phyloP scores from a whole-genome alignment of 2,888 invertebrate species.

The Agrotis puta region DNA sequence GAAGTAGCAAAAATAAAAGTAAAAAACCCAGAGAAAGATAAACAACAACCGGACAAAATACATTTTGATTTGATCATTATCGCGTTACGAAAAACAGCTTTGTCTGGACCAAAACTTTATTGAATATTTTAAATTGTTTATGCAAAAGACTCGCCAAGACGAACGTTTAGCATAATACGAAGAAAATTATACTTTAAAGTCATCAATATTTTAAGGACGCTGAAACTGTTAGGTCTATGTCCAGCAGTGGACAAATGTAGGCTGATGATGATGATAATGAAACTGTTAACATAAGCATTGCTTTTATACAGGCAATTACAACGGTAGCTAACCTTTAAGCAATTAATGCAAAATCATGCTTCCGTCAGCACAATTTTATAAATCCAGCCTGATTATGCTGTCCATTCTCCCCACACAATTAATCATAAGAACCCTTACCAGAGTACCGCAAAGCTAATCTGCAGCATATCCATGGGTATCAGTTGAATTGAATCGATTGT shows the following conservation, averaged over 20 bases:
- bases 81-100: conserved; percentile 28
- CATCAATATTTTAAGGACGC: background rate
- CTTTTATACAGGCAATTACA: conserved; percentile 13
- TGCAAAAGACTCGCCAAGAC: conserved; percentile 16
- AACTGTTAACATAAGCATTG: background rate
- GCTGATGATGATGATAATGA: background rate
- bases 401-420: conserved; percentile 28
- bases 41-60: background rate
- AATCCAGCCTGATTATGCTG: conserved; percentile 4
- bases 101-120: conserved; percentile 11
- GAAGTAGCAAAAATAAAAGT: background rate
- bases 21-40: background rate
- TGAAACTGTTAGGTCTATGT: background rate
- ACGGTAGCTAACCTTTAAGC: background rate
- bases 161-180: conserved; percentile 3
- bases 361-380: conserved; percentile 4
- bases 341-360: conserved; percentile 7
- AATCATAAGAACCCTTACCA: conserved; percentile 29
- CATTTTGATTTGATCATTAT: conserved; percentile 32
- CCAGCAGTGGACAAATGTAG: no score
- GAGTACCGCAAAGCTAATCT: conserved; percentile 37
- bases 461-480: conserved; percentile 39
- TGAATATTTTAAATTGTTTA: conserved; percentile 41
- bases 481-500: conserved; percentile 43
- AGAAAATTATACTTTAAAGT: conserved; percentile 11